phyloP scores from a whole-genome alignment of 2,797 vertebrate species.

The Acomys russatus region DNA sequence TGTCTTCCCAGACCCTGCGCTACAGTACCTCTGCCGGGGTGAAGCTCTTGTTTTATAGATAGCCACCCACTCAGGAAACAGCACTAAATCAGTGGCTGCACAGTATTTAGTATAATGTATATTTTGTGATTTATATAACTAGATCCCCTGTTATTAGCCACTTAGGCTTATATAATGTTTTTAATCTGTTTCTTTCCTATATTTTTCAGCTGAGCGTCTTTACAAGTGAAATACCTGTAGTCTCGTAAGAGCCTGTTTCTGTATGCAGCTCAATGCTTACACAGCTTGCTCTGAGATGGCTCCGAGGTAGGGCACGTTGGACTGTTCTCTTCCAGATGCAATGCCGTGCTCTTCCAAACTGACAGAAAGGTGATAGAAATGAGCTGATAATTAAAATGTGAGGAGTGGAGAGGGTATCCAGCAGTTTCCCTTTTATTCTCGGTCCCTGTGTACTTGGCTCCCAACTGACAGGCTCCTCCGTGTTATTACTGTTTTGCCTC shows the following conservation, averaged over 20 bases:
- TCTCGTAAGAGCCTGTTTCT: not conserved
- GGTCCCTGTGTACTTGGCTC: not conserved
- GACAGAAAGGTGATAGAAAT: not conserved
- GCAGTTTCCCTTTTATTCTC: not conserved
- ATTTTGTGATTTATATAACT: not conserved
- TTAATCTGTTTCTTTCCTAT: not conserved
- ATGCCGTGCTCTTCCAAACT: not conserved
- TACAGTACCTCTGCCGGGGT: accelerated
- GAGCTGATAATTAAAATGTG: not conserved
- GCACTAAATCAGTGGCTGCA: not conserved
- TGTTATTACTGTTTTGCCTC: not conserved
- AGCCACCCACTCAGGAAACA: not conserved
- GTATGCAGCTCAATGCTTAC: not conserved
- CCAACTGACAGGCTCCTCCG: not conserved
- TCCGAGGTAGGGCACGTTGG: not conserved
- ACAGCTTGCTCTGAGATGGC: not conserved
- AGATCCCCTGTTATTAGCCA: not conserved
- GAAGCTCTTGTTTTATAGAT: not conserved
- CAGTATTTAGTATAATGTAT: not conserved
- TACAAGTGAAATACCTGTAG: not conserved
- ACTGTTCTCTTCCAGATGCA: not conserved
- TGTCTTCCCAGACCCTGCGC: too few relatives aligned
- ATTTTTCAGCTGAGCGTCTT: not conserved
- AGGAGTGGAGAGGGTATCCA: not conserved
- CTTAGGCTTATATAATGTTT: not conserved